phyloP scores from a whole-genome alignment of 2,797 vertebrate genomes.

The Aldrovandia affinis region DNA sequence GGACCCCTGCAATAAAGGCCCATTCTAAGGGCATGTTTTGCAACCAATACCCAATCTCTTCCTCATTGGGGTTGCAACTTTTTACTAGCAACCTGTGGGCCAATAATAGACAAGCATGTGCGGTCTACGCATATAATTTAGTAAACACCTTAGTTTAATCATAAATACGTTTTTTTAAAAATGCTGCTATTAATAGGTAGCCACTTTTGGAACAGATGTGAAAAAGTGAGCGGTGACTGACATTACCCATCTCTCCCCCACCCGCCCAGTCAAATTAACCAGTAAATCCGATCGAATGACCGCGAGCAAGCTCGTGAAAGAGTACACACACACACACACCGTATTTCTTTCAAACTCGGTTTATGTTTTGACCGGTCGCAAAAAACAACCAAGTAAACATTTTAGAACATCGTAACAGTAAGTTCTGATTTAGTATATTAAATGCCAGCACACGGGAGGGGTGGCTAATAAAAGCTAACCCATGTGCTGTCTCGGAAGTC shows the following conservation, averaged over 20 bases:
- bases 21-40: too few species aligned
- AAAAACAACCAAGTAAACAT: neutral
- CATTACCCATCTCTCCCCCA: neutral
- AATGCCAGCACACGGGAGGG: neutral
- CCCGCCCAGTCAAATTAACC: neutral
- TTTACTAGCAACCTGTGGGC: too few species aligned
- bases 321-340: neutral
- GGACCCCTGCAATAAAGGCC: too few species aligned
- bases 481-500: neutral
- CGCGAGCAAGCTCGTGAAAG: neutral
- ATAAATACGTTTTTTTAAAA: too few species aligned
- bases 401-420: neutral
- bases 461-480: neutral
- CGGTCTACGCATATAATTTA: too few species aligned
- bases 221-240: too few species aligned
- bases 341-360: neutral
- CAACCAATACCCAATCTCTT: too few species aligned
- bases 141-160: too few species aligned
- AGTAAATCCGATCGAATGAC: neutral
- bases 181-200: too few species aligned
- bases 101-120: too few species aligned
- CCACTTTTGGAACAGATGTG: too few species aligned
- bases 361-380: slow-evolving; percentile 2
- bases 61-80: too few species aligned
- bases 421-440: neutral